A percentile compares a stretch with the other conserved stretches of the same genome.
Evolutionary conservation across 2,113 vertebrate species (phyloP).

Genomic region (Acanthisitta chloris): DNA sequence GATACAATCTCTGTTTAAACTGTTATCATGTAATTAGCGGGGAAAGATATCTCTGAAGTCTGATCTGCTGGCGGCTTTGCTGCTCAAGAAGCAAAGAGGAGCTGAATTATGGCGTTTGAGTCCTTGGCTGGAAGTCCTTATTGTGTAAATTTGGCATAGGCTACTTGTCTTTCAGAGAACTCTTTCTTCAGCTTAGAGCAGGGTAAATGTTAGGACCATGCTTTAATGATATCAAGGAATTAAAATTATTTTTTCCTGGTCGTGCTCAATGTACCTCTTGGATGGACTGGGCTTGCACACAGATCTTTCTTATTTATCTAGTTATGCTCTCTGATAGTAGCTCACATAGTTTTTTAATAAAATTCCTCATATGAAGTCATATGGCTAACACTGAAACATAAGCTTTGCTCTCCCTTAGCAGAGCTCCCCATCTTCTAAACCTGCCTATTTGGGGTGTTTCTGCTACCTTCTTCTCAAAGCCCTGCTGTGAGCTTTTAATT

Average conservation of each 20-base stretch:
- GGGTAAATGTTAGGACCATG: not conserved
- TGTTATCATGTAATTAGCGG: not conserved
- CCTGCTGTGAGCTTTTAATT: not conserved
- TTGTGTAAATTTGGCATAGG: not conserved
- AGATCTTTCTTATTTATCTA: not conserved
- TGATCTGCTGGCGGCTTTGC: not conserved
- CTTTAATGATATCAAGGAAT: not conserved
- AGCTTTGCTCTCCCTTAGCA: not conserved
- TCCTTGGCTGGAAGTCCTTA: not conserved
- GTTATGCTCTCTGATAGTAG: not conserved
- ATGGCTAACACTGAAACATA: not conserved
- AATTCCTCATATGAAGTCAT: not conserved
- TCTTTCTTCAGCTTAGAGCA: not conserved
- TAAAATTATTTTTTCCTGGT: not conserved
- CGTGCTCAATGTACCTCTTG: accelerated
- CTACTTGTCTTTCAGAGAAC: not conserved
- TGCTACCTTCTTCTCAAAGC: not conserved
- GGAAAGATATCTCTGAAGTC: not conserved
- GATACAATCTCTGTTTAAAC: not conserved
- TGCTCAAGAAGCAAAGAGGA: not conserved
- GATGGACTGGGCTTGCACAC: not conserved
- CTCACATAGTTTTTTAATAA: not conserved
- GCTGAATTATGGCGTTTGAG: not conserved
- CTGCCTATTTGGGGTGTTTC: not conserved
- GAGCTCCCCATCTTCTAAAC: not conserved